These are phyloP conservation scores for Gonioctena quinquepunctata DNA, from an alignment of 1,140 invertebrate species.

Conservation along the genomic window DNA sequence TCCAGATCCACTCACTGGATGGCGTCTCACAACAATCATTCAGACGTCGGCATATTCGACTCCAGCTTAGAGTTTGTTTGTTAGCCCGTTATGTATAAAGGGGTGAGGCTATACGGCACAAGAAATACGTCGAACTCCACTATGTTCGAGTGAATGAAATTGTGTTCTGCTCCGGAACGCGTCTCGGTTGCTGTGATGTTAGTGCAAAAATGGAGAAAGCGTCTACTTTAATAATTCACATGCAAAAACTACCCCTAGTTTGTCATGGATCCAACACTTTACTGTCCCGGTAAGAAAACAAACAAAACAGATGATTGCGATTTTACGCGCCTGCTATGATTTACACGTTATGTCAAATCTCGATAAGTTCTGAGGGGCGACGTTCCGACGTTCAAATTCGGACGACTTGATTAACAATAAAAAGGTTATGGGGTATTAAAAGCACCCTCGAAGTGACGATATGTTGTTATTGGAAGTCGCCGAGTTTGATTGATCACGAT, in stretches of 20 bases:
- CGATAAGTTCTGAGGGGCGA: not conserved
- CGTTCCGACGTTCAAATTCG: not conserved
- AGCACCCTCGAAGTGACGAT: not conserved
- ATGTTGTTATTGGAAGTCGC: not conserved
- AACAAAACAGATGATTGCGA: not conserved
- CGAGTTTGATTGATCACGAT: slow-evolving; percentile 1
- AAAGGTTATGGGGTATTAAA: not conserved
- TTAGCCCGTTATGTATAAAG: slow-evolving; percentile 10
- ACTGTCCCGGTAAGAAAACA: slow-evolving; percentile 13
- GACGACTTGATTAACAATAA: not conserved
- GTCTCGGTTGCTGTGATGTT: slow-evolving; percentile 1
- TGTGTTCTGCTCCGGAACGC: not conserved
- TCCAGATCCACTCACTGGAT: slow-evolving; percentile 10
- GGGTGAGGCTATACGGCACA: slow-evolving; percentile 1
- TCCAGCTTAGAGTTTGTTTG: slow-evolving; percentile 8
- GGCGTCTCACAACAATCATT: slow-evolving; percentile 1
- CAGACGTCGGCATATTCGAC: slow-evolving; percentile 2
- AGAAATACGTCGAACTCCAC: not conserved
- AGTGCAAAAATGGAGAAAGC: slow-evolving; percentile 9
- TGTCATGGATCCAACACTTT: slow-evolving; percentile 8
- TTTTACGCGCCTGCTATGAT: not conserved
- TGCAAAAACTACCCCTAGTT: not conserved
- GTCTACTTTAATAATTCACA: not conserved
- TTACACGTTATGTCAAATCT: not conserved
- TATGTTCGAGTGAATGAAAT: slow-evolving; percentile 3